Evolutionary conservation across 2,113 vertebrate species (phyloP).

Genomic region (Calyptommatus sinebrachiatus): DNA sequence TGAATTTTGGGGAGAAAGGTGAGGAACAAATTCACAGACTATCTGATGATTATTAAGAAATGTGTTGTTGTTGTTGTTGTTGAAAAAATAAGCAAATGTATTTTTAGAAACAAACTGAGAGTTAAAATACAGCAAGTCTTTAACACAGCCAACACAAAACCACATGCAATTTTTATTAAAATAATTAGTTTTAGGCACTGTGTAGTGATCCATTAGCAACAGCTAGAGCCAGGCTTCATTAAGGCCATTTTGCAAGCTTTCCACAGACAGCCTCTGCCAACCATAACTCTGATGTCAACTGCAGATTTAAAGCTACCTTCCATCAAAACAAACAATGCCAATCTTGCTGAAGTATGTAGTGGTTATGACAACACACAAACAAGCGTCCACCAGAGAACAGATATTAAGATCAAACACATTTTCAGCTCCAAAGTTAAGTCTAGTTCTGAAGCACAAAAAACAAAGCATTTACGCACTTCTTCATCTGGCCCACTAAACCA

Average conservation of each 20-base stretch:
- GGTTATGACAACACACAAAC: conserved; percentile 50
- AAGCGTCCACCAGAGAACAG: conserved; percentile 46
- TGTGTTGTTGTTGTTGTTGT: conserved; percentile 32
- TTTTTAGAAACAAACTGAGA: conserved; percentile 52
- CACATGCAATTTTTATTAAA: conserved; percentile 70
- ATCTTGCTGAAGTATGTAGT: conserved; percentile 53
- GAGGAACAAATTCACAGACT: conserved; percentile 29
- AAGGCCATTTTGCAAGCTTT: conserved; percentile 53
- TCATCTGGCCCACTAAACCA: conserved; percentile 35
- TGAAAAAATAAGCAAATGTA: conserved; percentile 62
- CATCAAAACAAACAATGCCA: conserved; percentile 39
- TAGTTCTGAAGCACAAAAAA: conserved; percentile 32
- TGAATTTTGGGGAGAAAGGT: not conserved
- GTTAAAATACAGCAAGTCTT: conserved; percentile 68
- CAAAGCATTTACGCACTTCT: conserved; percentile 14
- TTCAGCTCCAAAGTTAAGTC: conserved; percentile 20
- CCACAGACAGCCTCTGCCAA: conserved; percentile 18
- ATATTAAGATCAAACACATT: conserved; percentile 35
- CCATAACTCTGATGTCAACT: conserved; percentile 24
- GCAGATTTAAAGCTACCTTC: conserved; percentile 34
- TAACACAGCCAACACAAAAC: conserved; percentile 67
- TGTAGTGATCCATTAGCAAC: conserved; percentile 69
- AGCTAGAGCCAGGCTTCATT: conserved; percentile 66
- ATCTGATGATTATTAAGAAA: conserved; percentile 47
- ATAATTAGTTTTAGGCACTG: conserved; percentile 68